Percentiles rank a stretch among this genome's conserved stretches.
phyloP scores from a whole-genome alignment of 2,888 invertebrate species.

The Linnaemya tessellans region DNA sequence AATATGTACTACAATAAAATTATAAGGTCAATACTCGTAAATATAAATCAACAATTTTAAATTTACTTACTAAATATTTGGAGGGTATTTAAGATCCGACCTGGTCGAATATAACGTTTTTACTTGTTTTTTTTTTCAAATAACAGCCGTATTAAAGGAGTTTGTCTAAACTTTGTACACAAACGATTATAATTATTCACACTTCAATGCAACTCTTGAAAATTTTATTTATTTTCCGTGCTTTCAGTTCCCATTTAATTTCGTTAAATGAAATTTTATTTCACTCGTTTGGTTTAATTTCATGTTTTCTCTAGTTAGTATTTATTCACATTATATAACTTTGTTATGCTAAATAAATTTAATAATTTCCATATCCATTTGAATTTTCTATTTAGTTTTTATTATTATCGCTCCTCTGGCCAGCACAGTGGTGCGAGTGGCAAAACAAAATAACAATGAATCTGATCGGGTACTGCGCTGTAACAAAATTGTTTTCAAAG shows the following conservation, averaged over 20 bases:
- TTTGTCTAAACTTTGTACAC: background rate
- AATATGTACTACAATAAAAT: too few relatives aligned
- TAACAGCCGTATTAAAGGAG: too few relatives aligned
- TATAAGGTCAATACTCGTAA: too few relatives aligned
- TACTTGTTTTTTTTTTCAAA: too few relatives aligned
- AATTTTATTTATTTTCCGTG: background rate
- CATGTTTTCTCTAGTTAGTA: background rate
- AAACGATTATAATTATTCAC: background rate
- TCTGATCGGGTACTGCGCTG: too few relatives aligned
- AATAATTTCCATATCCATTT: background rate
- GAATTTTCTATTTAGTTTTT: constrained; percentile 23
- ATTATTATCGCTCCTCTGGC: background rate
- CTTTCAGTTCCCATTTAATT: background rate
- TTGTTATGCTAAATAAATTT: constrained; percentile 43
- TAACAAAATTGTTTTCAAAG: too few relatives aligned
- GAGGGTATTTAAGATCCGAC: too few relatives aligned
- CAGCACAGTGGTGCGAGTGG: background rate
- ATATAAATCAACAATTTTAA: too few relatives aligned
- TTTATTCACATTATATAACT: constrained; percentile 12
- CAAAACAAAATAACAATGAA: background rate
- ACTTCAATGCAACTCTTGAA: background rate
- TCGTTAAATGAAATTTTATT: constrained; percentile 5
- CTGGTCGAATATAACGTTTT: too few relatives aligned
- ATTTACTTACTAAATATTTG: too few relatives aligned
- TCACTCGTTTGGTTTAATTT: constrained; percentile 1